A percentile compares a stretch with the other conserved stretches of the same genome.
Conservation (phyloP, 2,113 vertebrate genomes). For the Ceyx margarethae region DNA sequence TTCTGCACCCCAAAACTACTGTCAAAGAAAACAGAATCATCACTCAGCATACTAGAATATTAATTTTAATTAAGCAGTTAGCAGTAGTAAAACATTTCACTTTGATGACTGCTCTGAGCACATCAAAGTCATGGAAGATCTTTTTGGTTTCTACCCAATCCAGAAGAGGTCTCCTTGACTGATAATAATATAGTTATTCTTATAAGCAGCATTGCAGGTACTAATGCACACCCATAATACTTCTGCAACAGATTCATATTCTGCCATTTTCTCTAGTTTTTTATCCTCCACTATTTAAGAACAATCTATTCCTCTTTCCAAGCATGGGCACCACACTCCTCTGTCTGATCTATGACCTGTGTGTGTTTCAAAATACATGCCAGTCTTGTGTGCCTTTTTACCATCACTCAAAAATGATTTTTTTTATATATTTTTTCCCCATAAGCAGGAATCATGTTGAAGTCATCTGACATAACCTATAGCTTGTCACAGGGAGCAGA, state of each 20-base stretch:
- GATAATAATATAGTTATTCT: neutral
- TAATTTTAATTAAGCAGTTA: neutral
- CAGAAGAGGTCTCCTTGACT: neutral
- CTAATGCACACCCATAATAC: neutral
- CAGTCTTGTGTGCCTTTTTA: neutral
- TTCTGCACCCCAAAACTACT: neutral
- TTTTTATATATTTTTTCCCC: neutral
- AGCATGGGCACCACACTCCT: neutral
- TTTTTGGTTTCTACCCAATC: neutral
- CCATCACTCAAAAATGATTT: slow-evolving; percentile 27
- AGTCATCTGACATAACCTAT: slow-evolving; percentile 48
- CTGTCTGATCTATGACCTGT: neutral
- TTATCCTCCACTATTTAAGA: neutral
- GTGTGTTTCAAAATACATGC: neutral
- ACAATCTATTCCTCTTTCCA: neutral
- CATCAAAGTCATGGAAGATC: neutral
- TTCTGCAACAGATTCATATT: neutral
- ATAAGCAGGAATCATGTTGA: slow-evolving; percentile 25
- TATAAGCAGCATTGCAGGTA: neutral
- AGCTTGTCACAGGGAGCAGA: slow-evolving; percentile 37
- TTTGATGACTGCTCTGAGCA: neutral
- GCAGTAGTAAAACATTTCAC: neutral
- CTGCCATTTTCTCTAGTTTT: neutral
- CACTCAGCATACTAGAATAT: neutral
- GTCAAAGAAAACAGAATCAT: slow-evolving; percentile 4